Evolutionary conservation across 1,140 invertebrate genomes (phyloP).

Genomic region (Melipona quadrifasciata): DNA sequence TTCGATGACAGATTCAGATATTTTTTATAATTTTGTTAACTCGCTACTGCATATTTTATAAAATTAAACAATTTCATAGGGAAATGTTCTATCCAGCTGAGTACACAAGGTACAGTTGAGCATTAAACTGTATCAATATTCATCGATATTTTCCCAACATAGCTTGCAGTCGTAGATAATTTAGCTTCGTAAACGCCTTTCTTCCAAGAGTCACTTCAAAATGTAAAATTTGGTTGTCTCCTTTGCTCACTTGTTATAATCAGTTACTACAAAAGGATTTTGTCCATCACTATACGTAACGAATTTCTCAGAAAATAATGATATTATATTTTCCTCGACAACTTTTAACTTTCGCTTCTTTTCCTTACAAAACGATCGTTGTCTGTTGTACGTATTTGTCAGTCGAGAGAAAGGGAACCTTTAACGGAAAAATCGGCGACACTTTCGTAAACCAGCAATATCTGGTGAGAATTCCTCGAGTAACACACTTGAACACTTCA

Average conservation of each 20-base stretch:
- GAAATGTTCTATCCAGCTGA: not conserved
- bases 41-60: not conserved
- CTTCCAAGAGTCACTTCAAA: not conserved
- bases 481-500: constrained; percentile 52
- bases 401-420: no score
- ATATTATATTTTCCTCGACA: not conserved
- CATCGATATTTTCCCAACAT: not conserved
- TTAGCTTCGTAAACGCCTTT: not conserved
- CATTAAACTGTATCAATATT: not conserved
- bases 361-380: not conserved
- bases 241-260: not conserved
- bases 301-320: not conserved
- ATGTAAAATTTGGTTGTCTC: not conserved
- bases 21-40: not conserved
- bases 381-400: not conserved
- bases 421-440: not conserved
- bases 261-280: not conserved
- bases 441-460: constrained; percentile 29
- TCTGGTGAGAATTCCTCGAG: constrained; percentile 42
- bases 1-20: not conserved
- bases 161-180: not conserved
- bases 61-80: not conserved
- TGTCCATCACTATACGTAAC: not conserved
- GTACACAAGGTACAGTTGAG: no score
- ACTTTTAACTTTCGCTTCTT: not conserved